Evolutionary conservation across 2,113 vertebrate species (phyloP).

Genomic region (Heterocephalus glaber): DNA sequence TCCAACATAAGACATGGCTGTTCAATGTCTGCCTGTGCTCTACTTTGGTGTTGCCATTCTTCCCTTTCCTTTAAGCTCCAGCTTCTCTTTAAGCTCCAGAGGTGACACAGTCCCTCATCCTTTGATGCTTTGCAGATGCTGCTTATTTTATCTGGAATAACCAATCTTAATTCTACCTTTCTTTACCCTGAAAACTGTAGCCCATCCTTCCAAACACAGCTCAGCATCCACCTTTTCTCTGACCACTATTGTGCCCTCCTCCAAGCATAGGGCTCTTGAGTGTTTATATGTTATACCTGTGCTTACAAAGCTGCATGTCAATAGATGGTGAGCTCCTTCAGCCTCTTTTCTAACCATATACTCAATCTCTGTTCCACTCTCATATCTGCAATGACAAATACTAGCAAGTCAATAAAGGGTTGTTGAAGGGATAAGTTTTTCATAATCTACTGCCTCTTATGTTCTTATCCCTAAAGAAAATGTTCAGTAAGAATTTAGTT

Average conservation of each 20-base stretch:
- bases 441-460: background rate
- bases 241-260: background rate
- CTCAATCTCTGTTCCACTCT: background rate
- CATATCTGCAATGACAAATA: background rate
- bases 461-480: conserved; percentile 42
- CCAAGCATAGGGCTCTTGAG: background rate
- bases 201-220: background rate
- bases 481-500: background rate
- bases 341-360: background rate
- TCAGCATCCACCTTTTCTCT: background rate
- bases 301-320: background rate
- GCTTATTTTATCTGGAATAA: conserved; percentile 24
- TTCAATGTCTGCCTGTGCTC: background rate
- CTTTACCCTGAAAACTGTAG: conserved; percentile 5
- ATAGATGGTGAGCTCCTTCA: background rate
- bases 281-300: background rate
- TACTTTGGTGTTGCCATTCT: background rate
- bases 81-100: background rate
- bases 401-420: background rate
- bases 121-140: background rate
- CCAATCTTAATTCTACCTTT: background rate
- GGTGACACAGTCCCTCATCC: background rate
- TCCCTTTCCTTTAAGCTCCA: background rate
- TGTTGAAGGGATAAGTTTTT: conserved; percentile 33
- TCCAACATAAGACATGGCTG: background rate